Base-by-base conservation (phyloP, 2,888 invertebrate species). In the Anticlea derivata region DNA sequence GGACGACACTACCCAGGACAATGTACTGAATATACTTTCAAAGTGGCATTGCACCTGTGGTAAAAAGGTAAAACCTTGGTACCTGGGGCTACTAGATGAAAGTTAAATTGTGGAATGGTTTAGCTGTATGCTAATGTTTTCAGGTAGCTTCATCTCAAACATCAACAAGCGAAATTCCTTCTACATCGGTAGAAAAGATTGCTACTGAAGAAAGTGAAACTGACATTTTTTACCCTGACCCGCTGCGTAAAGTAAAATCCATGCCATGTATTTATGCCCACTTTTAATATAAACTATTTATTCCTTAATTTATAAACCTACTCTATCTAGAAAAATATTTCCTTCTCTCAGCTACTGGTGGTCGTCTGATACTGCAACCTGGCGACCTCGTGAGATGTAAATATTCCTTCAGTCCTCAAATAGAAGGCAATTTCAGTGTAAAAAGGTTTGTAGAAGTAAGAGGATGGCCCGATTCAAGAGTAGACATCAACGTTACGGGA, bases 21-120 rank as follows among this genome's bases (percentile, higher is more conserved):
- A 84, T 63, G 81, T 90, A 39, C 56, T 88, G 26, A 76, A 83
- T 57, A 83, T 87, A 51, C 74, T 90, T 29, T 79, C 88, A 0
- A 86, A 87, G 67, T 90, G 89, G 90, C 76, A 88, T 58, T 90
- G 90, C 49, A 72, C 61, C 17, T 90, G 90, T 64, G 88, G 84
- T 5, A 89, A 79, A 75, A 87, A 81, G 79, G 89, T 88, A 34
- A 26, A n/a, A n/a, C n/a, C n/a, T n/a, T n/a, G n/a, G n/a, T n/a
- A n/a, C n/a, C n/a, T n/a, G n/a, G n/a, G n/a, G n/a, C n/a, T n/a
- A n/a, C n/a, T n/a, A n/a, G n/a, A n/a, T n/a, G n/a, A n/a, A n/a
- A n/a, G n/a, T n/a, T n/a, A n/a, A n/a, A n/a, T n/a, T n/a, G n/a
- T n/a, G n/a, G n/a, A n/a, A n/a, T n/a, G n/a, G n/a, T n/a, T n/a